Evolutionary conservation across 2,113 vertebrate species (phyloP).

Genomic region (Indicator maculatus): DNA sequence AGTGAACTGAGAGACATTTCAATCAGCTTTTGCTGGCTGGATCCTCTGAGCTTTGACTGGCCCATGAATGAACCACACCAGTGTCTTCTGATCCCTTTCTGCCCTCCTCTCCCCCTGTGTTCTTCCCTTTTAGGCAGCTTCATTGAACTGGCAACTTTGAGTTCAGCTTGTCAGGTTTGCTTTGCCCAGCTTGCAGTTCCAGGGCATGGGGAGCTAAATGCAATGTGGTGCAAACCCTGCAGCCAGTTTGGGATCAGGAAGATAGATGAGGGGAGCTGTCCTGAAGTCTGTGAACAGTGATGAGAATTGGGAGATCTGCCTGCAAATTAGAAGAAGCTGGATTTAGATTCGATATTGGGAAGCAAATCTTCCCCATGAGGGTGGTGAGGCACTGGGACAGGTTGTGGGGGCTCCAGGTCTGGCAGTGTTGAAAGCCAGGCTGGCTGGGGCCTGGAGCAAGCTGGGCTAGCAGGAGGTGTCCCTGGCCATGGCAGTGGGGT

Average conservation of each 20-base stretch:
- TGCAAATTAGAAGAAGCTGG: too few species aligned
- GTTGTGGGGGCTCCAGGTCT: too few species aligned
- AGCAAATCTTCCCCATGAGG: too few species aligned
- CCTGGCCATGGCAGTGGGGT: too few species aligned
- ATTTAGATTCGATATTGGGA: too few species aligned
- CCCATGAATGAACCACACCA: not conserved
- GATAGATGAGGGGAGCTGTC: not conserved
- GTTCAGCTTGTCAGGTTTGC: not conserved
- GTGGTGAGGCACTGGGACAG: too few species aligned
- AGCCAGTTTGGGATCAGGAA: not conserved
- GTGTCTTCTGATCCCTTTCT: not conserved
- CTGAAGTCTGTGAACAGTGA: not conserved
- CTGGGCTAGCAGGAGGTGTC: too few species aligned
- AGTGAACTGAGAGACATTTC: conserved; percentile 6
- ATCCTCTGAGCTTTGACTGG: not conserved
- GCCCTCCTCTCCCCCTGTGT: not conserved
- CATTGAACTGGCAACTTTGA: not conserved
- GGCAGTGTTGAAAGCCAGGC: too few species aligned
- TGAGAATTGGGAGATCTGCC: not conserved
- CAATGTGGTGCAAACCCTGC: not conserved
- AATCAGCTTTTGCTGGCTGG: not conserved
- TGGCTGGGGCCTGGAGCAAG: too few species aligned
- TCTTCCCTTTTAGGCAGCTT: not conserved
- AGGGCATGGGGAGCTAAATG: not conserved
- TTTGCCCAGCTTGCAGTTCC: not conserved